These are phyloP conservation scores for Habroteleia sp. DNA, from an alignment of 2,888 invertebrate species.

Conservation along the genomic window DNA sequence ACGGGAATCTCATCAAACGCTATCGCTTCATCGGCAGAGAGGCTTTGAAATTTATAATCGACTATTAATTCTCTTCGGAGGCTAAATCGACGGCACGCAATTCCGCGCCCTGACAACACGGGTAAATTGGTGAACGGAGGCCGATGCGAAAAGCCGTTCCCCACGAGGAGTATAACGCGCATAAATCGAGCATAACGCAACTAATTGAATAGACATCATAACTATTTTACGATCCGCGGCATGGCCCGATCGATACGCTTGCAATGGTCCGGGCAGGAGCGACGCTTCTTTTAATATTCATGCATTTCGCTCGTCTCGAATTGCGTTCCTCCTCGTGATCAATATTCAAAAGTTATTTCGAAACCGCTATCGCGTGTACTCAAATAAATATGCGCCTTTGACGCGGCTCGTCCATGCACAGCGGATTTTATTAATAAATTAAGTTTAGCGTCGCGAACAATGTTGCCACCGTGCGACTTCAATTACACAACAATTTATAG, in stretches of 20 bases:
- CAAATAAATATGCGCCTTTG: slow-evolving; percentile 43
- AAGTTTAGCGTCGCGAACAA: slow-evolving; percentile 25
- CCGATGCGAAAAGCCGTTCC: slow-evolving; percentile 29
- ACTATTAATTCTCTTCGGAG: slow-evolving; percentile 64
- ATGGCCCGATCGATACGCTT: slow-evolving; percentile 28
- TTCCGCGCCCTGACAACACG: slow-evolving; percentile 45
- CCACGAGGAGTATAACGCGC: slow-evolving; percentile 24
- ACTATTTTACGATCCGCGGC: slow-evolving; percentile 48
- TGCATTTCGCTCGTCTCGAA: slow-evolving; percentile 34
- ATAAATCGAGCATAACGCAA: slow-evolving; percentile 34
- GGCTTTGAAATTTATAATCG: slow-evolving; percentile 64
- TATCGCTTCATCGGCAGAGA: slow-evolving; percentile 55
- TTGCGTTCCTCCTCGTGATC: slow-evolving; percentile 32
- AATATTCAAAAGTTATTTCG: slow-evolving; percentile 47
- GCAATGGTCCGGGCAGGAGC: slow-evolving; percentile 6
- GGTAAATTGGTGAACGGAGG: slow-evolving; percentile 42
- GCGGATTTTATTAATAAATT: slow-evolving; percentile 41
- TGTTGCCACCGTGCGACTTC: slow-evolving; percentile 35
- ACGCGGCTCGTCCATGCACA: slow-evolving; percentile 29
- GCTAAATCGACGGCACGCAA: slow-evolving; percentile 60
- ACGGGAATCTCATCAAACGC: slow-evolving; percentile 57
- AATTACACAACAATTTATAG: slow-evolving; percentile 48
- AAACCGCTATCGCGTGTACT: slow-evolving; percentile 26
- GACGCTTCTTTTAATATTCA: slow-evolving; percentile 51
- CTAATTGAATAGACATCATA: slow-evolving; percentile 58